Conservation (phyloP, 2,888 invertebrate species). For the Ptilodon capucinus region DNA sequence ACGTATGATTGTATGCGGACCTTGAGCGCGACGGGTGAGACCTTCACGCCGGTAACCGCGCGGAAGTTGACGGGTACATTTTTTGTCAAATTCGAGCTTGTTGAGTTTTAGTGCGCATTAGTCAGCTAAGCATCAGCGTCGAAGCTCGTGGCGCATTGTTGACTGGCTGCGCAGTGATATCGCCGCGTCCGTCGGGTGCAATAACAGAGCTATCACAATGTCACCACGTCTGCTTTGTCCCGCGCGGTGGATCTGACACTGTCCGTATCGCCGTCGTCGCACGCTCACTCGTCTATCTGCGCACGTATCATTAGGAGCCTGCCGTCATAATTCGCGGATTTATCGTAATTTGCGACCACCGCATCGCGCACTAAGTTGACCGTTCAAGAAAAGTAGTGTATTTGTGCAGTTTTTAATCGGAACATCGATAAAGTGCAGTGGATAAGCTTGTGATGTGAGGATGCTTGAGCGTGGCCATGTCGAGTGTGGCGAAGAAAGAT, state of each 20-base stretch:
- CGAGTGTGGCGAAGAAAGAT: slow-evolving; percentile 90
- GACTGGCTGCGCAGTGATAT: slow-evolving; percentile 65
- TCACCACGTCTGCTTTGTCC: slow-evolving; percentile 72
- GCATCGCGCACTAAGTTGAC: slow-evolving; percentile 36
- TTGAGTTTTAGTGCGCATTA: slow-evolving; percentile 76
- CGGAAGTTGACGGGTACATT: slow-evolving; percentile 77
- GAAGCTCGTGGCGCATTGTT: slow-evolving; percentile 63
- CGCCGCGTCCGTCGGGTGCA: slow-evolving; percentile 57
- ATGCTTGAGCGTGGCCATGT: slow-evolving; percentile 76
- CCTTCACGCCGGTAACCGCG: slow-evolving; percentile 81
- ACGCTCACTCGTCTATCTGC: slow-evolving; percentile 42
- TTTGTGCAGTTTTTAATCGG: slow-evolving; percentile 45
- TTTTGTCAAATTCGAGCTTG: slow-evolving; percentile 78
- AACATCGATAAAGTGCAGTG: slow-evolving; percentile 47
- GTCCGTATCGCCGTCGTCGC: slow-evolving; percentile 44
- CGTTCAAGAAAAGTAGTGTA: slow-evolving; percentile 24
- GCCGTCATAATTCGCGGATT: slow-evolving; percentile 43
- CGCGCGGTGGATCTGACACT: slow-evolving; percentile 51
- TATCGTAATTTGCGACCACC: slow-evolving; percentile 46
- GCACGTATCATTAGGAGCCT: slow-evolving; percentile 44
- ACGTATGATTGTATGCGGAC: slow-evolving; percentile 79
- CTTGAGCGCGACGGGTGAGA: slow-evolving; percentile 77
- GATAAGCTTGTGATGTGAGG: slow-evolving; percentile 74
- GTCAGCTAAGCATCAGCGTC: slow-evolving; percentile 66
- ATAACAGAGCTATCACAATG: slow-evolving; percentile 76